A percentile compares a stretch with the other conserved stretches of the same genome.
Conservation (phyloP, 2,888 invertebrate genomes). For the Diarsia rubi region DNA sequence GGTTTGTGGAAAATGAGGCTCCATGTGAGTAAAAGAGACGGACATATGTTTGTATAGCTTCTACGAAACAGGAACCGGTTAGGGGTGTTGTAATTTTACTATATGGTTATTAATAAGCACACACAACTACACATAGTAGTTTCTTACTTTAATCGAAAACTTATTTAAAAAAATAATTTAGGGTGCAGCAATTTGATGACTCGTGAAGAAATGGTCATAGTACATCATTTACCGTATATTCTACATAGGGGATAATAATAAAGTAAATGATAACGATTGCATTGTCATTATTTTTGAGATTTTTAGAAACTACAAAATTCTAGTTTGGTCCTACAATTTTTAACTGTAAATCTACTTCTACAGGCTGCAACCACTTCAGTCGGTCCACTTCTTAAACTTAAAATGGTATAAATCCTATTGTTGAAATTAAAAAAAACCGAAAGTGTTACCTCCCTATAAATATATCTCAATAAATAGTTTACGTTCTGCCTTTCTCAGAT, state of each 20-base stretch:
- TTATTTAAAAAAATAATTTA: constrained; percentile 29
- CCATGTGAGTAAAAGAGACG: constrained; percentile 69
- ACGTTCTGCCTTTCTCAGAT: not conserved
- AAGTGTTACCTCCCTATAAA: not conserved
- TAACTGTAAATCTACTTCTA: not conserved
- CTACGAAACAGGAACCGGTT: constrained; percentile 75
- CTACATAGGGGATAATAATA: not conserved
- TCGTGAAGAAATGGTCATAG: not conserved
- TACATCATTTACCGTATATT: not conserved
- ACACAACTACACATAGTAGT: constrained; percentile 32
- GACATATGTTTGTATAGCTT: constrained; percentile 63
- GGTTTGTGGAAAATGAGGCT: not conserved
- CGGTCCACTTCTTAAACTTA: not conserved
- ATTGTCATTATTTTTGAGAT: not conserved
- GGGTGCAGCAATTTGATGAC: constrained; percentile 22
- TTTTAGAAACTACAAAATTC: not conserved
- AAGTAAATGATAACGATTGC: not conserved
- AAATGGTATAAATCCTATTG: not conserved
- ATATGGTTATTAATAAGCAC: constrained; percentile 52
- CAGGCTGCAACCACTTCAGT: not conserved
- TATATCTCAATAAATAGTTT: constrained; percentile 10
- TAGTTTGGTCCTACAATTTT: not conserved
- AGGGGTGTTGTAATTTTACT: constrained; percentile 71
- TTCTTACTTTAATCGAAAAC: constrained; percentile 47
- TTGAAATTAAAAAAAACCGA: not conserved